Evolutionary conservation across 2,888 invertebrate genomes (phyloP).

Genomic region (Cyclophora punctaria): DNA sequence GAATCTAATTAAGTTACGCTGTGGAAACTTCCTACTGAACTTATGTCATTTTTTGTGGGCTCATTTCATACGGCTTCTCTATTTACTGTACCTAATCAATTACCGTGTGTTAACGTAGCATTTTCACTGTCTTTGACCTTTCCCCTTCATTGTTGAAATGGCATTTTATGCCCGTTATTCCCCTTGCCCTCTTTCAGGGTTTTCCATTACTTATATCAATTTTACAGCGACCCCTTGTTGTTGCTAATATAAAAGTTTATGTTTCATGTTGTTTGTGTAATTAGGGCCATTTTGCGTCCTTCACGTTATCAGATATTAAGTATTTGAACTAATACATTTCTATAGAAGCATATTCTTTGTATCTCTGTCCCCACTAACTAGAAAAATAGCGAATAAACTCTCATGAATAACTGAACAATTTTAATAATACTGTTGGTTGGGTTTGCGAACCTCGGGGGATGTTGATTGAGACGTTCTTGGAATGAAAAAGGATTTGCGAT

Average conservation of each 20-base stretch:
- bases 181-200: constrained; percentile 22
- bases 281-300: no score
- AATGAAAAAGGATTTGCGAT: constrained; percentile 37
- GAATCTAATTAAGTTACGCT: constrained; percentile 39
- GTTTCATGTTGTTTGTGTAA: no score
- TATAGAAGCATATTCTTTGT: no score
- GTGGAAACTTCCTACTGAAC: constrained; percentile 25
- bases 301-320: no score
- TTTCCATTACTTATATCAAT: constrained; percentile 20
- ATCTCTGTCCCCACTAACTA: no score
- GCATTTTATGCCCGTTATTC: constrained; percentile 27
- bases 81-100: constrained; percentile 4
- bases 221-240: constrained; percentile 18
- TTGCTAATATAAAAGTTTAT: neutral
- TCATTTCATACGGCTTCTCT: constrained; percentile 26
- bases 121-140: constrained; percentile 24
- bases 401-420: no score
- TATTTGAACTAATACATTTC: no score
- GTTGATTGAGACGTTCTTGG: constrained; percentile 29
- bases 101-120: constrained; percentile 10
- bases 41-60: constrained; percentile 16
- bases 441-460: constrained; percentile 26
- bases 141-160: constrained; percentile 27
- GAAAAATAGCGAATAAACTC: no score
- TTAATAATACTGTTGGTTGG: neutral